Percentiles rank a stretch among this genome's conserved stretches.
Conservation (phyloP, 2,113 vertebrate species). For the Sterrhoptilus dennistouni region DNA sequence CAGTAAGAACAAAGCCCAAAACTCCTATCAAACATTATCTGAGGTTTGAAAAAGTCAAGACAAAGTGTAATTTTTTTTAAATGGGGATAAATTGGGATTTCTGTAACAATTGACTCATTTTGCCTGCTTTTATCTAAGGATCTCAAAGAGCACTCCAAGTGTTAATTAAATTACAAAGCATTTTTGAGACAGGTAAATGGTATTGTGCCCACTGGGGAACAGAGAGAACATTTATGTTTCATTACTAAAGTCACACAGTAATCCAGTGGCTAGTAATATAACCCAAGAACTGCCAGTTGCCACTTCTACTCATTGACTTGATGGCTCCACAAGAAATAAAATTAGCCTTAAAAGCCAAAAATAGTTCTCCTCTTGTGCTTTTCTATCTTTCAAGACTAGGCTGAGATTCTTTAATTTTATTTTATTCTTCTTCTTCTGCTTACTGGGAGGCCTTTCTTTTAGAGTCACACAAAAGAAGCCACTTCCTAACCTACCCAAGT, state of each 20-base stretch:
- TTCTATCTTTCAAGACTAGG: neutral
- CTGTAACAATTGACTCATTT: conserved; percentile 57
- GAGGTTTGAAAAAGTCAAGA: conserved; percentile 52
- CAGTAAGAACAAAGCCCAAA: conserved; percentile 31
- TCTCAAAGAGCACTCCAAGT: conserved; percentile 65
- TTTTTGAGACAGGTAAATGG: conserved; percentile 65
- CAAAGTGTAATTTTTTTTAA: conserved; percentile 52
- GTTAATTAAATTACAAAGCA: conserved; percentile 67
- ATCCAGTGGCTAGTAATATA: conserved; percentile 44
- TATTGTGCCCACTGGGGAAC: conserved; percentile 45
- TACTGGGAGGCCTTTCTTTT: neutral
- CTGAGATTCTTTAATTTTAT: neutral
- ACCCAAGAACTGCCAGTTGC: conserved; percentile 9
- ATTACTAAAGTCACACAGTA: conserved; percentile 47
- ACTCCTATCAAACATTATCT: conserved; percentile 50
- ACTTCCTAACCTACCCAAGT: neutral
- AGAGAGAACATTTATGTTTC: conserved; percentile 47
- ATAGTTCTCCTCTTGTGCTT: neutral
- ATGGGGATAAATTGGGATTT: conserved; percentile 61
- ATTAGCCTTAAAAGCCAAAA: conserved; percentile 11
- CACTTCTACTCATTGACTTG: conserved; percentile 29
- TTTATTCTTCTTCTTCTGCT: neutral
- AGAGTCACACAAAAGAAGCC: neutral
- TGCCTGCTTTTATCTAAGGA: conserved; percentile 58
- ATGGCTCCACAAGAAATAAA: neutral